Evolutionary conservation across 2,797 vertebrate species (phyloP).

Genomic region (Chrysocyon brachyurus): DNA sequence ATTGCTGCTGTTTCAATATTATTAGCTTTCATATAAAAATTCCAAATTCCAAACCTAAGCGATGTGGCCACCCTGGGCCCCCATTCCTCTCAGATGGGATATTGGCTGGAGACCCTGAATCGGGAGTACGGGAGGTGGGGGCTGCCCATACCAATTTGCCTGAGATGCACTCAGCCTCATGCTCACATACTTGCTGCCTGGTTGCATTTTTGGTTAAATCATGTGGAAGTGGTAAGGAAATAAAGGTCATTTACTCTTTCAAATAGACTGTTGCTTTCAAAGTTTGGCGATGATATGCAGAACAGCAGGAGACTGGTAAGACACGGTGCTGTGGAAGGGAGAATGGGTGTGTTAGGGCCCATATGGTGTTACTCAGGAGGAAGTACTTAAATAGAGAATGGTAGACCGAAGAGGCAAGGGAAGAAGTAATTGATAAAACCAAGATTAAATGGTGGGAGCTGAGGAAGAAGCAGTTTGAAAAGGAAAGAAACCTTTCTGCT

Average conservation of each 20-base stretch:
- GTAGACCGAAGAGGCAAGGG: neutral
- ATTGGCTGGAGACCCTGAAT: neutral
- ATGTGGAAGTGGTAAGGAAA: neutral
- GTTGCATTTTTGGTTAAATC: neutral
- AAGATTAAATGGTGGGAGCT: neutral
- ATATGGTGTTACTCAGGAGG: neutral
- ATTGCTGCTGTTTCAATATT: neutral
- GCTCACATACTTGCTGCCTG: neutral
- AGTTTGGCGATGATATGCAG: neutral
- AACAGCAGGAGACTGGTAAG: neutral
- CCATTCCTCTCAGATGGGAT: neutral
- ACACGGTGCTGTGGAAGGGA: neutral
- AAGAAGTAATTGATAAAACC: neutral
- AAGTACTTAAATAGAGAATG: neutral
- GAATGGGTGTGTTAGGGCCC: neutral
- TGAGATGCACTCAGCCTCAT: neutral
- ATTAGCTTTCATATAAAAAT: neutral
- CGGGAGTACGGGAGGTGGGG: accelerated
- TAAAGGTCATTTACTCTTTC: neutral
- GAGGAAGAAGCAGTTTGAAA: neutral
- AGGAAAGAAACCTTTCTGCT: neutral
- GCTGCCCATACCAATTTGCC: neutral
- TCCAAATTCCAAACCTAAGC: neutral
- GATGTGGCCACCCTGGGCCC: neutral
- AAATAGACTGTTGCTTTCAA: neutral